Evolutionary conservation across 2,888 invertebrate genomes (phyloP), one percentile per base, ranked within the genome.

Genomic region (Caenorhabditis wallacei): DNA sequence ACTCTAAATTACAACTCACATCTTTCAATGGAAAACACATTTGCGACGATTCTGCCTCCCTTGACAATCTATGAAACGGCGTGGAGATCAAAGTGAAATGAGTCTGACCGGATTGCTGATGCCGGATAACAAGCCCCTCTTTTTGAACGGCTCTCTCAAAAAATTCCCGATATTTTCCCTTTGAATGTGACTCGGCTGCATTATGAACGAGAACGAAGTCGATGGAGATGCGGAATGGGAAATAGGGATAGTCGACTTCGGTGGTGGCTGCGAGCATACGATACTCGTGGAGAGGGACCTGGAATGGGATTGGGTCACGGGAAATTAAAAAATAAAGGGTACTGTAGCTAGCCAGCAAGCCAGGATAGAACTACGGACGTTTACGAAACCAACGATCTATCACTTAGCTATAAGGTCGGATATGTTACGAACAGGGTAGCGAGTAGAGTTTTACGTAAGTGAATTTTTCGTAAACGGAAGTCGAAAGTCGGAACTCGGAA

Each of bases 201-300:
- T 74, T 70, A 63, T 84, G 78, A 3, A 88, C 88, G 2, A 88
- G 83, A 13, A 88, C 88, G 63, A 83, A 85, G 69, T 88, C 86
- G 20, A 87, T 84, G 1, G 85, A 72, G 8, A 87, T 80, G 20
- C 86, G 85, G 69, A 88, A 88, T 10, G 88, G 87, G 53, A 82
- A 88, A 63, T 88, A 88, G 10, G 88, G 88, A 80, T 88, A 88
- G 69, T 87, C 88, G 46, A 87, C 72, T 35, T 78, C 71, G 16
- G 72, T 74, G 22, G 82, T 61, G 30, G 84, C 75, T 13, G 63
- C 51, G 24, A 82, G 84, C 81, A 81, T 84, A 35, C 70, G 80
- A 70, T 80, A 74, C 59, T 82, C 75, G 37, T 66, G 78, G 7
- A 82, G 11, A 2, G 78, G 78, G 13, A 82, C 37, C 82, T 76